Conservation (phyloP, 1,140 invertebrate genomes). For the Trypoxylus dichotomus region DNA sequence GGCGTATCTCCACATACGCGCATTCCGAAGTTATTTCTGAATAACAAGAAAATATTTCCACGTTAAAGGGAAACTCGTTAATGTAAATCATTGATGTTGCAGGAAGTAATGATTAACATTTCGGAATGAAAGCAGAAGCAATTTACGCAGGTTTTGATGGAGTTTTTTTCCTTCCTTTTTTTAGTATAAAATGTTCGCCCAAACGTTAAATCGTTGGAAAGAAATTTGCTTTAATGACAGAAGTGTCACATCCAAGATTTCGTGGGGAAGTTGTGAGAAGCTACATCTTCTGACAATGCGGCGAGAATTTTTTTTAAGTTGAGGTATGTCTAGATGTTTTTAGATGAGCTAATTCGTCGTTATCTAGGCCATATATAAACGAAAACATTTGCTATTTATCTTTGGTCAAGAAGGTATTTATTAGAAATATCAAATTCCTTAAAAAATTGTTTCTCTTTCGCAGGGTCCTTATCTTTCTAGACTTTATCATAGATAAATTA, state of each 20-base stretch:
- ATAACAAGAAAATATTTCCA: slow-evolving; percentile 5
- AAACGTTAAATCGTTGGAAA: neutral
- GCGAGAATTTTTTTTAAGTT: too few species aligned
- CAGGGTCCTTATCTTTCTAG: too few species aligned
- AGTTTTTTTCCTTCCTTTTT: neutral
- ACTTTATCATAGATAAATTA: too few species aligned
- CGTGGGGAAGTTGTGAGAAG: neutral
- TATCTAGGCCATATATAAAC: too few species aligned
- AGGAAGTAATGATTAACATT: slow-evolving; percentile 4
- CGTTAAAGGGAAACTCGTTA: neutral
- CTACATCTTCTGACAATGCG: too few species aligned
- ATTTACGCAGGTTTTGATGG: neutral
- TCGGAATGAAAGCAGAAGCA: neutral
- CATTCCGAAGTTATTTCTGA: neutral
- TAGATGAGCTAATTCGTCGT: too few species aligned
- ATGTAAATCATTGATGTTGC: slow-evolving; percentile 21
- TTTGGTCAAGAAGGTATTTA: too few species aligned
- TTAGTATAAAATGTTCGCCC: neutral
- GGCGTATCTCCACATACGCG: neutral
- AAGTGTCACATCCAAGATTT: neutral
- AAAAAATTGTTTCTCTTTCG: too few species aligned
- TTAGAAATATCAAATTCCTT: too few species aligned
- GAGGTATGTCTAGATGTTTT: too few species aligned
- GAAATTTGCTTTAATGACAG: neutral
- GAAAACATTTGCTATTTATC: too few species aligned